Conservation (phyloP, 2,797 vertebrate genomes). For the Hippopotamyrus pictus region DNA sequence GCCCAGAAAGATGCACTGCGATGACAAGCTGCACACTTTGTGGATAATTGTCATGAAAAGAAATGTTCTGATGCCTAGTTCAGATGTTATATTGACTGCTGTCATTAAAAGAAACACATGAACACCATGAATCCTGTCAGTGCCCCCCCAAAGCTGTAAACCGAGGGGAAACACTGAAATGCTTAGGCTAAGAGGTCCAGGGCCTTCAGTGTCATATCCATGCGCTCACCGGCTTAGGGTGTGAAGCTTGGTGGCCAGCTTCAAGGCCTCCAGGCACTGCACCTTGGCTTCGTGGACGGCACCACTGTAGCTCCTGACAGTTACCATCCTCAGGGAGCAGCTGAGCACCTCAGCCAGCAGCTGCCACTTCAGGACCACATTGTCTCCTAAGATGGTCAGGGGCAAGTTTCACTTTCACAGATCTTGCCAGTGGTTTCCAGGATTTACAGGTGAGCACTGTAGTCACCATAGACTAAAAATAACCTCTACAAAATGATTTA, state of each 20-base stretch:
- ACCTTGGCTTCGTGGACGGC: conserved; percentile 75
- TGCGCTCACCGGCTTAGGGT: conserved; percentile 65
- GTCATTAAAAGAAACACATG: too few species aligned
- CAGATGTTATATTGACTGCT: too few species aligned
- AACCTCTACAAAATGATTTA: background rate
- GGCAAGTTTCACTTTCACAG: background rate
- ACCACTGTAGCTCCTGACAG: conserved; percentile 61
- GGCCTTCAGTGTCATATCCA: background rate
- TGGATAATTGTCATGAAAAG: too few species aligned
- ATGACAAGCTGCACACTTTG: too few species aligned
- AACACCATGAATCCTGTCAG: too few species aligned
- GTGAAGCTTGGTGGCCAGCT: conserved; percentile 77
- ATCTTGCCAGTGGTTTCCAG: background rate
- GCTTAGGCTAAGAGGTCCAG: background rate
- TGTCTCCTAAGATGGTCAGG: conserved; percentile 62
- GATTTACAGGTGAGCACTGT: background rate
- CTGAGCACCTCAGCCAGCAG: conserved; percentile 74
- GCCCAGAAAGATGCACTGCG: too few species aligned
- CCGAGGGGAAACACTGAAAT: background rate
- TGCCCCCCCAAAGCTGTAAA: too few species aligned
- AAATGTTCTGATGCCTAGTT: too few species aligned
- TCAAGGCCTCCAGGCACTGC: conserved; percentile 82
- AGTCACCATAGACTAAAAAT: background rate
- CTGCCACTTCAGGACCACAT: conserved; percentile 83
- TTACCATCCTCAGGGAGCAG: conserved; percentile 71